Evolutionary conservation across 2,888 invertebrate genomes (phyloP).

Genomic region (Diplolepis rosae): DNA sequence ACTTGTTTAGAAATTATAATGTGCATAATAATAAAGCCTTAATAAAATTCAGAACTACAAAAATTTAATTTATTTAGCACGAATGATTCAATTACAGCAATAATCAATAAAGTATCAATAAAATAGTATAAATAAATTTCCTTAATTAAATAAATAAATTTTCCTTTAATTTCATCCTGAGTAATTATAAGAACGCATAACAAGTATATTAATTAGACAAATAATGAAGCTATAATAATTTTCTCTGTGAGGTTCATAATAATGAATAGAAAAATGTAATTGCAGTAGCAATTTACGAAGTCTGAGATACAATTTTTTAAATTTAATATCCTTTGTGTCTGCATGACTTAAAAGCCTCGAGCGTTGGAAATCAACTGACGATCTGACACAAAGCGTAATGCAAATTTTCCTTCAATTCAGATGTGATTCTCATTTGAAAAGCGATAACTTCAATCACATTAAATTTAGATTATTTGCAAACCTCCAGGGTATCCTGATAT

Average conservation of each 20-base stretch:
- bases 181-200: no score
- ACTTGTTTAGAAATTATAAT: no score
- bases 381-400: constrained; percentile 20
- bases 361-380: background rate
- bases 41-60: no score
- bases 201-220: no score
- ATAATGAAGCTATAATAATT: no score
- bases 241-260: background rate
- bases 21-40: no score
- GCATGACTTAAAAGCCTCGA: background rate
- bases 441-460: constrained; percentile 23
- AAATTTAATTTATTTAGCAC: no score
- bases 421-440: background rate
- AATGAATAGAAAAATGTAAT: background rate
- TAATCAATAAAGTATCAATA: no score
- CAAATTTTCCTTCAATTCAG: constrained; percentile 12
- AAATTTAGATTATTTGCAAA: constrained; percentile 20
- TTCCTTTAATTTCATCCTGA: no score
- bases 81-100: no score
- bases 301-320: background rate
- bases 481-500: constrained; percentile 23
- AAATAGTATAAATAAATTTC: no score
- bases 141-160: no score
- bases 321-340: background rate
- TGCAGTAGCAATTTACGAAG: background rate